phyloP scores from a whole-genome alignment of 1,140 invertebrate species.

The Drosophila ohnishii region DNA sequence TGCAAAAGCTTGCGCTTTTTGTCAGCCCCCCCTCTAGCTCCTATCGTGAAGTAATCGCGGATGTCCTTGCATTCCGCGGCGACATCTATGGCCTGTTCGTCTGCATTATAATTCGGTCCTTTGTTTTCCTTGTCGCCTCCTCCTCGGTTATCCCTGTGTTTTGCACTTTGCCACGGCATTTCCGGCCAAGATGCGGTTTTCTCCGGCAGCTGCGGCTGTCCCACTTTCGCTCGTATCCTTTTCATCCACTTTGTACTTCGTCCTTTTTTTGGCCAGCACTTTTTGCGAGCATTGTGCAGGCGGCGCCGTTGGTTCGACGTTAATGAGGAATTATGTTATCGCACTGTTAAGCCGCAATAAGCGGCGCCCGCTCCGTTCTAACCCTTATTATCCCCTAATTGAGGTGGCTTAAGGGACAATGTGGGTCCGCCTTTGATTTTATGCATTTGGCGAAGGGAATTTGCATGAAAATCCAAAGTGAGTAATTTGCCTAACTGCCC shows the following conservation, averaged over 20 bases:
- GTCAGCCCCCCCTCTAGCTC: neutral
- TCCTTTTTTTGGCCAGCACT: constrained; percentile 30
- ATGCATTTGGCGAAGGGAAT: constrained; percentile 5
- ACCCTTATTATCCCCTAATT: constrained; percentile 12
- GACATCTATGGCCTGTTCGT: constrained; percentile 60
- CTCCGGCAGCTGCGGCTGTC: constrained; percentile 14
- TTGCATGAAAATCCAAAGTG: constrained; percentile 35
- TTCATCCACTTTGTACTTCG: constrained; percentile 23
- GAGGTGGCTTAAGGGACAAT: neutral
- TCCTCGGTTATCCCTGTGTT: constrained; percentile 57
- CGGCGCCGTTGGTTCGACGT: constrained; percentile 57
- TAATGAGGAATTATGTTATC: constrained; percentile 80
- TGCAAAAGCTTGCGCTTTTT: constrained; percentile 66
- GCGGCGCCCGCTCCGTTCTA: neutral
- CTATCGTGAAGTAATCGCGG: constrained; percentile 14
- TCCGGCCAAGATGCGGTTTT: constrained; percentile 53
- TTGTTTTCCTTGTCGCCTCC: constrained; percentile 54
- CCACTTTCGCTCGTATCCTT: constrained; percentile 35
- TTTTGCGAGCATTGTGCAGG: constrained; percentile 25
- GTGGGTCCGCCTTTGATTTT: neutral
- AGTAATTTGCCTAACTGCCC: constrained; percentile 22
- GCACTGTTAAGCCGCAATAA: constrained; percentile 62
- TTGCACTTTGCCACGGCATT: constrained; percentile 61
- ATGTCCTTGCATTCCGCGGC: constrained; percentile 27
- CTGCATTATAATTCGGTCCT: constrained; percentile 69